These are phyloP conservation scores for Vimba vimba DNA, from an alignment of 2,113 vertebrate genomes.

Conservation along the genomic window DNA sequence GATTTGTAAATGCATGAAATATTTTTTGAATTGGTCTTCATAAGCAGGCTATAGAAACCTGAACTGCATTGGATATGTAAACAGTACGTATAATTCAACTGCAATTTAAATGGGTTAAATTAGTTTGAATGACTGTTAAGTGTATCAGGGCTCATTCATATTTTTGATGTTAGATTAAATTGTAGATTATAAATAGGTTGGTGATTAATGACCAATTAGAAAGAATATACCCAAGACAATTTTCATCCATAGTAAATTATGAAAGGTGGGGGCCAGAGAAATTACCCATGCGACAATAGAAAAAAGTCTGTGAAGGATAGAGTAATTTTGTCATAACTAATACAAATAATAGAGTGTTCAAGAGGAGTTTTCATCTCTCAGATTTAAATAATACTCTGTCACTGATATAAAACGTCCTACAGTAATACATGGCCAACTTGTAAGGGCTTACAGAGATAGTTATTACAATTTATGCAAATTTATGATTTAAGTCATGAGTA, in stretches of 20 bases:
- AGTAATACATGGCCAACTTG: not conserved
- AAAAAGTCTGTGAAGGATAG: not conserved
- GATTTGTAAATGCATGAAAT: not conserved
- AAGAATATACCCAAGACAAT: not conserved
- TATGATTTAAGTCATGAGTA: conserved; percentile 13
- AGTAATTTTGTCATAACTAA: conserved; percentile 44
- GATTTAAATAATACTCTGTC: not conserved
- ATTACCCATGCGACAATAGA: conserved; percentile 5
- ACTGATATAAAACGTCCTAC: not conserved
- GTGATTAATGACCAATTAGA: not conserved
- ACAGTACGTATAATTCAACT: not conserved
- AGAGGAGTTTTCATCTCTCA: conserved; percentile 14
- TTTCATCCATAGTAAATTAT: conserved; percentile 4
- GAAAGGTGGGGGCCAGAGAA: conserved; percentile 6
- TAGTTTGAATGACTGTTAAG: not conserved
- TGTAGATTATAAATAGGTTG: conserved; percentile 16
- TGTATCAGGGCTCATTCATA: not conserved
- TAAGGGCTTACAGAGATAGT: conserved; percentile 3
- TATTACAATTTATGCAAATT: conserved; percentile 5
- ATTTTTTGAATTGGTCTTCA: too few species aligned
- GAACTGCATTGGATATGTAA: not conserved
- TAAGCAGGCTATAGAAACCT: not conserved
- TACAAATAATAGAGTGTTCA: conserved; percentile 33
- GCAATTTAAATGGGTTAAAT: not conserved
- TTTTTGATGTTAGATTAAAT: not conserved